phyloP scores from a whole-genome alignment of 2,888 invertebrate species.

The Nomada hirtipes region DNA sequence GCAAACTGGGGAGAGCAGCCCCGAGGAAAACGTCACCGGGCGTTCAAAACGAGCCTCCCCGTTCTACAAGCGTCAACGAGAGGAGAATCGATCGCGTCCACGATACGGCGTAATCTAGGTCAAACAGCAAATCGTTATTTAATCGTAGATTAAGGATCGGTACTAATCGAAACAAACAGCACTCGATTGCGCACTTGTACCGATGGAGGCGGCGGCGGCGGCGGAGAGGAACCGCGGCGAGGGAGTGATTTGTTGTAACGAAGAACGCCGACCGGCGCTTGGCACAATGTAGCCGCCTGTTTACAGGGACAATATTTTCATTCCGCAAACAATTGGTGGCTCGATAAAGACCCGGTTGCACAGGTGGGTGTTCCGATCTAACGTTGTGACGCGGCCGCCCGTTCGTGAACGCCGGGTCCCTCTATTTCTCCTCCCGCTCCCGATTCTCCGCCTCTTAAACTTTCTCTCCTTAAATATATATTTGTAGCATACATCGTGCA shows the following conservation, averaged over 20 bases:
- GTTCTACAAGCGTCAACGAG: not conserved
- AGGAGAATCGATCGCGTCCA: slow-evolving; percentile 54
- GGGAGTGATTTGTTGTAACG: slow-evolving; percentile 74
- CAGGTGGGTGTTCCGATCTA: slow-evolving; percentile 76
- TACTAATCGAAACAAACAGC: slow-evolving; percentile 70
- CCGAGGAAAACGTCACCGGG: no score
- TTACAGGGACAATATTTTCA: slow-evolving; percentile 84
- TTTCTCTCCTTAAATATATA: no score
- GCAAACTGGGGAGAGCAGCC: no score
- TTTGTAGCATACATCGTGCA: not conserved
- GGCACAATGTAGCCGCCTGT: slow-evolving; percentile 78
- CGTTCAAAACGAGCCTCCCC: no score
- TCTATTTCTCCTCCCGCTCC: not conserved
- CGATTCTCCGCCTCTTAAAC: no score
- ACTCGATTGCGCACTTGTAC: slow-evolving; percentile 69
- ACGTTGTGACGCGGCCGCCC: slow-evolving; percentile 70
- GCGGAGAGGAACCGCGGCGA: slow-evolving; percentile 44
- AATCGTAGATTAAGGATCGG: slow-evolving; percentile 74
- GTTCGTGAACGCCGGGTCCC: slow-evolving; percentile 53
- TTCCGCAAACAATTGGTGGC: slow-evolving; percentile 83
- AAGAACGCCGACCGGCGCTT: slow-evolving; percentile 64
- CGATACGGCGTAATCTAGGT: slow-evolving; percentile 71
- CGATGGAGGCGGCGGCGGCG: not conserved
- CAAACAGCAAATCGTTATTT: slow-evolving; percentile 75
- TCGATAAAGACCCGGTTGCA: slow-evolving; percentile 81